Evolutionary conservation across 2,797 vertebrate species (phyloP).

Genomic region (Onychomys arenicola): DNA sequence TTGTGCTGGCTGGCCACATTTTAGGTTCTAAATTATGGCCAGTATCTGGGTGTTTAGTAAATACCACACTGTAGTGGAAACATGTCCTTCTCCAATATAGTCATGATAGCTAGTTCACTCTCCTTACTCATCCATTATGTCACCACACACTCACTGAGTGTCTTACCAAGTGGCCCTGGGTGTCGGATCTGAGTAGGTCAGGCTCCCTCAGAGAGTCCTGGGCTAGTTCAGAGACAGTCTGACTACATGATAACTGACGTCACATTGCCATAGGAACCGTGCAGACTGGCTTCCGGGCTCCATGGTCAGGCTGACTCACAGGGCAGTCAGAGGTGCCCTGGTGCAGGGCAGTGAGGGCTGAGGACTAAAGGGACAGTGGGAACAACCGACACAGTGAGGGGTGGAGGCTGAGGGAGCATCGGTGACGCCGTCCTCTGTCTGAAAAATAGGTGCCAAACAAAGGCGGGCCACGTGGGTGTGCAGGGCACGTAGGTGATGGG

Average conservation of each 20-base stretch:
- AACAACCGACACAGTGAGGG: background rate
- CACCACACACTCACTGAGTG: background rate
- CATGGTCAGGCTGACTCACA: background rate
- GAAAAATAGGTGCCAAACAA: background rate
- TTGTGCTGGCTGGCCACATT: background rate
- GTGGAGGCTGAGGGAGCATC: background rate
- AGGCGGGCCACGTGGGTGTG: background rate
- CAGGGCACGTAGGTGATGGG: background rate
- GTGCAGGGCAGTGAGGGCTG: background rate
- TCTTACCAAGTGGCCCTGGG: background rate
- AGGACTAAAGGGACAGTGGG: background rate
- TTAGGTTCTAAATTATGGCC: background rate
- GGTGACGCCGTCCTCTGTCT: background rate
- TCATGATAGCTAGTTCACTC: background rate
- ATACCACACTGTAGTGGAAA: background rate
- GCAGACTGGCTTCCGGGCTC: fast-evolving
- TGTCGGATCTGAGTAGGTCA: background rate
- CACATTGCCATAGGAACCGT: background rate
- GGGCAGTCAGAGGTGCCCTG: background rate
- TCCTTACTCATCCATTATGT: background rate
- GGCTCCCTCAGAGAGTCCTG: background rate
- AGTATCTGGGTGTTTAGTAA: background rate
- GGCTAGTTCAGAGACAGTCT: background rate
- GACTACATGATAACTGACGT: background rate
- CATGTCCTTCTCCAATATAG: background rate